These are phyloP conservation scores for Tipula confusa DNA, from an alignment of 2,888 invertebrate genomes.

Conservation along the genomic window DNA sequence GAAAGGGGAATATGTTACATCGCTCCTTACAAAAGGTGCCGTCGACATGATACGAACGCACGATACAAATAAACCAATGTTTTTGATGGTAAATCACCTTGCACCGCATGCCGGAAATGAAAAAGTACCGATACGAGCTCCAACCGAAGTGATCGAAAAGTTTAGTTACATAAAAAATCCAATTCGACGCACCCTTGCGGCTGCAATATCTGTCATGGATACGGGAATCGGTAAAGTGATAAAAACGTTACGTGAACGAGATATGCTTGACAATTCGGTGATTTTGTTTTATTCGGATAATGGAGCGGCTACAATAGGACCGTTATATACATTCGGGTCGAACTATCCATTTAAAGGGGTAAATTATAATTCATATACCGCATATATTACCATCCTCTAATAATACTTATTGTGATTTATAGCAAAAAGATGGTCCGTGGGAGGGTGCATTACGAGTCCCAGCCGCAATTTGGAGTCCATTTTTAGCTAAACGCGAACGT, in stretches of 20 bases:
- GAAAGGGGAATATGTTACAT: conserved; percentile 61
- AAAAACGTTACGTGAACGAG: conserved; percentile 58
- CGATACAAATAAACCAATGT: conserved; percentile 60
- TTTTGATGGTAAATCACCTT: conserved; percentile 72
- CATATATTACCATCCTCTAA: not conserved
- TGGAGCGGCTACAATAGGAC: conserved; percentile 72
- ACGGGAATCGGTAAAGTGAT: conserved; percentile 76
- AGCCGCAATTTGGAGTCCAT: conserved; percentile 71
- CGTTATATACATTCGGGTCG: conserved; percentile 67
- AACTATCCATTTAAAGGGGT: conserved; percentile 79
- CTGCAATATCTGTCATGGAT: conserved; percentile 80
- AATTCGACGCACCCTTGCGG: conserved; percentile 68
- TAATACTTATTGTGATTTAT: conserved; percentile 34
- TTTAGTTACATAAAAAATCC: conserved; percentile 64
- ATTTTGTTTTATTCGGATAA: conserved; percentile 86
- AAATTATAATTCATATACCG: conserved; percentile 40
- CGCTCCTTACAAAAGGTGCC: conserved; percentile 64
- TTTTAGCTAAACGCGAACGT: conserved; percentile 52
- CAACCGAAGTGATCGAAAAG: conserved; percentile 62
- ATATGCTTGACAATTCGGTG: conserved; percentile 74
- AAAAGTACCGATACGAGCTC: conserved; percentile 66
- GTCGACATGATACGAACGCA: conserved; percentile 59
- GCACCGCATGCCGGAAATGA: conserved; percentile 74
- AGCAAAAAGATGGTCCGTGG: conserved; percentile 74
- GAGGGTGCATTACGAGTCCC: conserved; percentile 80